Evolutionary conservation across 2,797 vertebrate species (phyloP).

Genomic region (Pseudocheirus occidentalis): DNA sequence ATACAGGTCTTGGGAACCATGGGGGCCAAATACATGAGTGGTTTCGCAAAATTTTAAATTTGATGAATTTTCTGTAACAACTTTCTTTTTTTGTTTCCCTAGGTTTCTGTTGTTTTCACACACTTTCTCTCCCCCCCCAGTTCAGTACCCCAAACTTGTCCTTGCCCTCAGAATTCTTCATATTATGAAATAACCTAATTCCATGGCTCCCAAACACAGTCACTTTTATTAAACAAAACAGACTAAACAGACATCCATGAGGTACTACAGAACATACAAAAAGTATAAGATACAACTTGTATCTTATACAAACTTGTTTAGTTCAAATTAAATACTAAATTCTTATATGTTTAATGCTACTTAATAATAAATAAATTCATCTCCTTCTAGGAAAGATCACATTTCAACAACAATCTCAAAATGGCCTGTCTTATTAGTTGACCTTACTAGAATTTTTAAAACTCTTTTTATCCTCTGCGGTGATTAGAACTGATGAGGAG

Average conservation of each 20-base stretch:
- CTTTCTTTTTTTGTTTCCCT: background rate
- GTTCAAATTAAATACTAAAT: conserved; percentile 15
- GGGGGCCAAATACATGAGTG: background rate
- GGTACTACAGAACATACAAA: background rate
- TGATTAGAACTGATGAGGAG: background rate
- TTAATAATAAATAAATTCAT: conserved; percentile 39
- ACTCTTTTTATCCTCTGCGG: background rate
- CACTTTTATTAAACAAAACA: background rate
- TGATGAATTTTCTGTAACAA: background rate
- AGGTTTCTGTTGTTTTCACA: background rate
- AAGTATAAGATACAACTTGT: background rate
- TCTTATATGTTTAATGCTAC: conserved; percentile 13
- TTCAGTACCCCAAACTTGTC: background rate
- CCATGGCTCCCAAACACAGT: background rate
- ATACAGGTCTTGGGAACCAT: background rate
- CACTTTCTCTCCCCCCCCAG: background rate
- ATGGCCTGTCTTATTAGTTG: background rate
- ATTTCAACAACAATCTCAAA: conserved; percentile 3
- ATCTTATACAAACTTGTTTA: background rate
- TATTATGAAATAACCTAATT: background rate
- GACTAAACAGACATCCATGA: background rate
- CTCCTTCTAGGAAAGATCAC: conserved; percentile 30
- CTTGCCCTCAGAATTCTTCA: background rate
- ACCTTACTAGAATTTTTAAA: conserved; percentile 19
- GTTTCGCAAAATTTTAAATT: background rate